phyloP scores from a whole-genome alignment of 53 echinoderm and acorn worm species.

The Luidia sarsii region DNA sequence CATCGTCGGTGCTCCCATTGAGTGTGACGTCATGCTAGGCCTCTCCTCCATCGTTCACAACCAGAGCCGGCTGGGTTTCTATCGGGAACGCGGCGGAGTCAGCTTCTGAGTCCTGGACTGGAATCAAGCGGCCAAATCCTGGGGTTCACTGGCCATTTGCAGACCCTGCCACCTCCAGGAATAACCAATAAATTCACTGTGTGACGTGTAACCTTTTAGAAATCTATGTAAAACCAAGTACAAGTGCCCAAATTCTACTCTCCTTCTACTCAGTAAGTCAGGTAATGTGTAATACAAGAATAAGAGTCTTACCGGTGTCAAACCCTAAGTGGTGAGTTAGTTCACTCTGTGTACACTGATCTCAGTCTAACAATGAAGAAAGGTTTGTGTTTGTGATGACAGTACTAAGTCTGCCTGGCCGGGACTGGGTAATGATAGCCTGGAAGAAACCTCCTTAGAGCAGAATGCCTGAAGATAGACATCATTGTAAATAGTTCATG shows the following conservation, averaged over 20 bases:
- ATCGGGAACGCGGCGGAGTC: conserved; percentile 88
- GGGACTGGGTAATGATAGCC: too few relatives aligned
- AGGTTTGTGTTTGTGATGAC: too few relatives aligned
- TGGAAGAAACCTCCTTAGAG: too few relatives aligned
- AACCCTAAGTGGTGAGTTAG: too few relatives aligned
- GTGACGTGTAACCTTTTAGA: not conserved
- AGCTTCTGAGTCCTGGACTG: conserved; percentile 68
- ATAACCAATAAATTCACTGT: not conserved
- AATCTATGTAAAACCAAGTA: not conserved
- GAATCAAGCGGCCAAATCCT: not conserved
- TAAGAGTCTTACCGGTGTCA: too few relatives aligned
- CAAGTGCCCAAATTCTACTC: not conserved
- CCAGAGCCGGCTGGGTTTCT: conserved; percentile 93
- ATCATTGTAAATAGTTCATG: too few relatives aligned
- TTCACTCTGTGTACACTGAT: too few relatives aligned
- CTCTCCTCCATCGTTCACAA: conserved; percentile 77
- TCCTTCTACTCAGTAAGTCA: not conserved
- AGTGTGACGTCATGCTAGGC: conserved; percentile 76
- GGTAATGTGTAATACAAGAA: not conserved
- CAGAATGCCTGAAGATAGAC: too few relatives aligned
- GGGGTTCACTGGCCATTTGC: not conserved
- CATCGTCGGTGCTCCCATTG: conserved; percentile 67
- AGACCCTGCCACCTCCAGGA: not conserved
- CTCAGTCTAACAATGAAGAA: too few relatives aligned
- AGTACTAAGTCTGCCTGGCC: too few relatives aligned